Evolutionary conservation across 2,797 vertebrate genomes (phyloP), one percentile per base, ranked within the genome.

Genomic region (Ceryle rudis): DNA sequence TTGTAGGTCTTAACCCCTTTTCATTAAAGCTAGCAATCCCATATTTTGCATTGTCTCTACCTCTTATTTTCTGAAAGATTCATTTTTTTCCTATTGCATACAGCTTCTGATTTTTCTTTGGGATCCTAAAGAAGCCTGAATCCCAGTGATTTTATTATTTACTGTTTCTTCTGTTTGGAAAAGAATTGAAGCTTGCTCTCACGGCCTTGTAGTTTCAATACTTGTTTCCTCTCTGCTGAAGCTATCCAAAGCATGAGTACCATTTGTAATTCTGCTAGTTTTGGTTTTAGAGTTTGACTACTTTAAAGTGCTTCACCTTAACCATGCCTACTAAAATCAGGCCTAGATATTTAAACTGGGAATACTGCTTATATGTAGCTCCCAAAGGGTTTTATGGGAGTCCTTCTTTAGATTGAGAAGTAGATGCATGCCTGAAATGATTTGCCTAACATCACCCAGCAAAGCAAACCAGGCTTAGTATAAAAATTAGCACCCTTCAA

Each of bases 321-420:
- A 84, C 55, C 22, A 7, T 66, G 44, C 91, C 91, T 92, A 95
- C 89, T 39, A 81, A 83, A 89, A 85, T 93, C 71, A 58, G 14
- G 64, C 47, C 77, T 21, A 54, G 1, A 73, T 91, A n/a, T 55
- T 83, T 90, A 70, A 86, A 71, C 16, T 64, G 14, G 19, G 39
- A 71, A n/a, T 71, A 55, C 42, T 55, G 6, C 33, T 71, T 57
- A 29, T 66, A 25, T 54, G 52, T 54, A 29, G 52, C 80, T 86
- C 77, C 41, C 26, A 46, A 60, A 61, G 25, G 55, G 31, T 25
- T 65, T 91, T 61, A 29, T 74, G 67, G 57, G 67, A 82, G 22
- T 69, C 37, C 3, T 64, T 51, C 62, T 78, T 44, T 29, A 49
- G 37, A 29, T n/a, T 70, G 65, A 75, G 74, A 64, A 80, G 51